Conservation (phyloP, 2,113 vertebrate genomes). For the Neolamprologus sp. region DNA sequence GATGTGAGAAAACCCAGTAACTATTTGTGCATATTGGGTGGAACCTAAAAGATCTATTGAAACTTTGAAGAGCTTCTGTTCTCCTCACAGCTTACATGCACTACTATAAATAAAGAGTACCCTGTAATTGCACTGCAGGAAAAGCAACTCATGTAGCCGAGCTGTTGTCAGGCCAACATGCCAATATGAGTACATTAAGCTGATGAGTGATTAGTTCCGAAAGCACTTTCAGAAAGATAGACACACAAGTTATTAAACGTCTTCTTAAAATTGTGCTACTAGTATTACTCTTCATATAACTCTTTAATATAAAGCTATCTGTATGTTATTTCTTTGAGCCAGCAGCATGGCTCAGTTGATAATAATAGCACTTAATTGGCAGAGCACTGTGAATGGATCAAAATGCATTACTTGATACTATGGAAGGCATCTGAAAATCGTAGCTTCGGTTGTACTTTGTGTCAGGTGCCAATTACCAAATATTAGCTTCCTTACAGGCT, state of each 20-base stretch:
- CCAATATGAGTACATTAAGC: background rate
- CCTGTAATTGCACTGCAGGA: background rate
- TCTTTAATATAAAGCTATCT: background rate
- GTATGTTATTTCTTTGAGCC: background rate
- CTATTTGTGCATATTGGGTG: background rate
- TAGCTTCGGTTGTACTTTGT: background rate
- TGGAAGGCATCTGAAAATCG: background rate
- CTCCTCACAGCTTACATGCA: background rate
- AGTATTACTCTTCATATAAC: background rate
- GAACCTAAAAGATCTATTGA: background rate
- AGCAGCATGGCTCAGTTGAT: background rate
- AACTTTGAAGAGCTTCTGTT: slow-evolving; percentile 9
- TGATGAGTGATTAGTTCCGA: background rate
- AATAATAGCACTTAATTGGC: background rate
- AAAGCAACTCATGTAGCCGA: background rate
- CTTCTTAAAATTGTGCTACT: background rate
- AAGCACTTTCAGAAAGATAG: background rate
- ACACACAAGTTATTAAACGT: background rate
- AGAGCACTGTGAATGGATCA: background rate
- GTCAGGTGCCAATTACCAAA: background rate
- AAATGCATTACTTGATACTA: background rate
- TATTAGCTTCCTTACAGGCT: background rate
- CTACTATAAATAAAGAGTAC: background rate
- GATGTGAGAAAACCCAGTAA: background rate
- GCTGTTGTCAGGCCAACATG: background rate